phyloP scores from a whole-genome alignment of 2,888 invertebrate genomes.

The Pharmacophagus antenor region DNA sequence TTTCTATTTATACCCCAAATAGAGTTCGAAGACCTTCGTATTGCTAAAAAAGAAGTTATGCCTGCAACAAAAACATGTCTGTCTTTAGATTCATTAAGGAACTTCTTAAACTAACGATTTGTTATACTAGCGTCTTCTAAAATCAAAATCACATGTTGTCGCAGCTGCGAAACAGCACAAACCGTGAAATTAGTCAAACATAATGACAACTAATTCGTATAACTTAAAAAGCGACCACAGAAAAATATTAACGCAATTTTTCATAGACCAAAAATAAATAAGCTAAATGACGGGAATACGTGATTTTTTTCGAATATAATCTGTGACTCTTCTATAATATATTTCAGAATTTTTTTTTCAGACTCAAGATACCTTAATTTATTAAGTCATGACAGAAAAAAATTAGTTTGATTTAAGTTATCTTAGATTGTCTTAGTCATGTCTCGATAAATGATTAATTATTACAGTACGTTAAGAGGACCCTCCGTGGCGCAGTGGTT shows the following conservation, averaged over 20 bases:
- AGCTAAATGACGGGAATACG: constrained; percentile 43
- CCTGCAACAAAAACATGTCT: background rate
- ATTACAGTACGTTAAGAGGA: too few species aligned
- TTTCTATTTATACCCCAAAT: too few species aligned
- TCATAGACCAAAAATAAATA: constrained; percentile 75
- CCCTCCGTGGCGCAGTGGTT: too few species aligned
- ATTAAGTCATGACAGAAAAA: too few species aligned
- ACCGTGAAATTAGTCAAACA: constrained; percentile 59
- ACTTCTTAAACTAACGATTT: constrained; percentile 44
- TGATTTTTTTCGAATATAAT: constrained; percentile 8
- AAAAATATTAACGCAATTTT: constrained; percentile 73
- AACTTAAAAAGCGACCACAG: constrained; percentile 70
- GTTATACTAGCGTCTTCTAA: constrained; percentile 53
- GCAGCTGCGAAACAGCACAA: constrained; percentile 53
- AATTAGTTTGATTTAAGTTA: too few species aligned
- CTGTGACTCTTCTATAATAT: too few species aligned
- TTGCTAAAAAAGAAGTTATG: background rate
- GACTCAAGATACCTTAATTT: too few species aligned
- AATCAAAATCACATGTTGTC: constrained; percentile 67
- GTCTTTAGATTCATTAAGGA: constrained; percentile 16
- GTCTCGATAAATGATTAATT: too few species aligned
- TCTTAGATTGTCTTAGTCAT: too few species aligned
- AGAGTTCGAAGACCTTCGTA: too few species aligned
- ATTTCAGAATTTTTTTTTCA: too few species aligned
- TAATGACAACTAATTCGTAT: constrained; percentile 75